Evolutionary conservation across 2,113 vertebrate genomes (phyloP).

Genomic region (Syngnathus typhle): DNA sequence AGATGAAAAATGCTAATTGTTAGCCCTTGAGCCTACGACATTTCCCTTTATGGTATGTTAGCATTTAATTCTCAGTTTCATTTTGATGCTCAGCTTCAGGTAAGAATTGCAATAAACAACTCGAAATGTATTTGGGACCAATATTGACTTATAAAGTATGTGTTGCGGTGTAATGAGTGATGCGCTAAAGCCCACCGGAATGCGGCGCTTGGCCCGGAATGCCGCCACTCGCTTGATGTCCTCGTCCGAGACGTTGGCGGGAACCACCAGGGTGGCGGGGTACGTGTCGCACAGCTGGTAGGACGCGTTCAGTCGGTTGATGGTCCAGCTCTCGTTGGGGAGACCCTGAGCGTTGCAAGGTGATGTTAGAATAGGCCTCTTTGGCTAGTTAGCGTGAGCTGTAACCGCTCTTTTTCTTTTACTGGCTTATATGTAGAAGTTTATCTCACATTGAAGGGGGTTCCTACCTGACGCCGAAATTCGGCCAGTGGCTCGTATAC

Average conservation of each 20-base stretch:
- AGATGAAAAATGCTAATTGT: too few relatives aligned
- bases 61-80: too few relatives aligned
- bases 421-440: too few relatives aligned
- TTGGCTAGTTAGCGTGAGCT: too few relatives aligned
- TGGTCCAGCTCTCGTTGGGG: constrained; percentile 96
- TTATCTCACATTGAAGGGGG: too few relatives aligned
- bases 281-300: constrained; percentile 95
- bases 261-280: constrained; percentile 84
- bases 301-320: constrained; percentile 86
- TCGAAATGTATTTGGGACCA: too few relatives aligned
- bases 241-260: constrained; percentile 86
- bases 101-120: too few relatives aligned
- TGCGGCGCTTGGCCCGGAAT: constrained; percentile 88
- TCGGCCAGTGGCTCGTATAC: constrained; percentile 86
- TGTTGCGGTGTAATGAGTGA: neutral
- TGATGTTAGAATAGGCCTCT: too few relatives aligned
- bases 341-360: constrained; percentile 74
- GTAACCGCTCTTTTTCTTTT: too few relatives aligned
- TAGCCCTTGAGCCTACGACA: too few relatives aligned
- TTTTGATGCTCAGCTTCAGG: too few relatives aligned
- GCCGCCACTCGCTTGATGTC: constrained; percentile 82
- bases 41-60: too few relatives aligned
- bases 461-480: constrained; percentile 84
- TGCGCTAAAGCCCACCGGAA: constrained; percentile 78
- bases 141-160: neutral